A percentile compares a stretch with the other conserved stretches of the same genome.
These are phyloP conservation scores for Rotaria socialis DNA, from an alignment of 2,888 invertebrate species.

Conservation along the genomic window DNA sequence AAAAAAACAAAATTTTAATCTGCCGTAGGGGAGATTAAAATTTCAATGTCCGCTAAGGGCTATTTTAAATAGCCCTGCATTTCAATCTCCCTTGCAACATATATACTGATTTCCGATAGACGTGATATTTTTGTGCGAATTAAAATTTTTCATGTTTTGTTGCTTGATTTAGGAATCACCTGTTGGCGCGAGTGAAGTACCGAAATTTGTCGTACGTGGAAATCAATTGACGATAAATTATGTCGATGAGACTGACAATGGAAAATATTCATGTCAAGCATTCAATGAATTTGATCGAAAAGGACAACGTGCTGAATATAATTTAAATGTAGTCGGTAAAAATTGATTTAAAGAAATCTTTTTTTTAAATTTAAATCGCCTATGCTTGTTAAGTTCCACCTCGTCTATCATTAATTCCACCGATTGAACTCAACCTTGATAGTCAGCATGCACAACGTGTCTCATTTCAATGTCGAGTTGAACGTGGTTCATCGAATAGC, in stretches of 20 bases:
- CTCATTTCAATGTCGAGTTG: conserved; percentile 17
- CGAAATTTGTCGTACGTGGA: conserved; percentile 25
- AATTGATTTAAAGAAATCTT: neutral
- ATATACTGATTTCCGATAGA: too few species aligned
- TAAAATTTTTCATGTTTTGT: too few species aligned
- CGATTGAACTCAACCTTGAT: neutral
- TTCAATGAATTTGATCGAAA: conserved; percentile 9
- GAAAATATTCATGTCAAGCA: conserved; percentile 27
- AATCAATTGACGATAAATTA: conserved; percentile 26
- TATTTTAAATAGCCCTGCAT: too few species aligned
- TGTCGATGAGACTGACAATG: conserved; percentile 25
- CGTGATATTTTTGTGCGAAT: too few species aligned
- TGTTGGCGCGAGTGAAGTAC: conserved; percentile 16
- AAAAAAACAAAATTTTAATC: too few species aligned
- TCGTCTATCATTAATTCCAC: neutral
- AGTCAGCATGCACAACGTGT: neutral
- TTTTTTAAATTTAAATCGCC: neutral
- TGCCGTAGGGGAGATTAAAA: too few species aligned
- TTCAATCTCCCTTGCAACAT: too few species aligned
- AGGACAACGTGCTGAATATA: conserved; percentile 12
- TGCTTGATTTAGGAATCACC: neutral
- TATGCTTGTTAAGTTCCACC: neutral
- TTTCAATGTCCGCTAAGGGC: too few species aligned
- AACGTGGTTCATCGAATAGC: neutral
- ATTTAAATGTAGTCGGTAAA: neutral